phyloP scores from a whole-genome alignment of 2,888 invertebrate genomes.

The Acanthoscelides obtectus region DNA sequence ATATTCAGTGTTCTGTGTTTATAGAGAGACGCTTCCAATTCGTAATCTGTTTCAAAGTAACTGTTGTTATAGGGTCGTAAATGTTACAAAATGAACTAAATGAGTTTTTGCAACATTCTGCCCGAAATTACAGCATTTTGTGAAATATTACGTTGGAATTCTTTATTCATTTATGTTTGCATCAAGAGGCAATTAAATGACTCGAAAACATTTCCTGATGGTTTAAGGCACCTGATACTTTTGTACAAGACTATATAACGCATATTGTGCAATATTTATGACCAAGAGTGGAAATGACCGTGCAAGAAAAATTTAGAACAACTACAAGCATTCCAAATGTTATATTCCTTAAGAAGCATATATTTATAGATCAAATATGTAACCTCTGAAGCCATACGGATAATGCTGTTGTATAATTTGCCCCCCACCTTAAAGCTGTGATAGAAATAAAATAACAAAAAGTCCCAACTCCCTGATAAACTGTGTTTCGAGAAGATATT shows the following conservation, averaged over 20 bases:
- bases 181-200: no score
- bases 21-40: no score
- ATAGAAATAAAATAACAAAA: neutral
- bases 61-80: no score
- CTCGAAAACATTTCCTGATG: no score
- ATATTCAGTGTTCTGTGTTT: no score
- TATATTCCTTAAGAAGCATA: neutral
- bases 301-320: neutral
- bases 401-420: neutral
- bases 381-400: neutral
- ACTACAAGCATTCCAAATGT: neutral
- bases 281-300: neutral
- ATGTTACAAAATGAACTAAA: no score
- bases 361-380: neutral
- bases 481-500: neutral
- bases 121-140: no score
- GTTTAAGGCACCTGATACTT: neutral
- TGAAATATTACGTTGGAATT: no score
- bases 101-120: no score
- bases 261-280: neutral
- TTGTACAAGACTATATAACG: neutral
- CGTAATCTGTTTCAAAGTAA: no score
- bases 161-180: no score
- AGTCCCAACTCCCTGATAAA: neutral
- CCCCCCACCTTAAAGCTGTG: neutral